Conservation (phyloP, 2,888 invertebrate species). For the Eumacrocentrus americanus region DNA sequence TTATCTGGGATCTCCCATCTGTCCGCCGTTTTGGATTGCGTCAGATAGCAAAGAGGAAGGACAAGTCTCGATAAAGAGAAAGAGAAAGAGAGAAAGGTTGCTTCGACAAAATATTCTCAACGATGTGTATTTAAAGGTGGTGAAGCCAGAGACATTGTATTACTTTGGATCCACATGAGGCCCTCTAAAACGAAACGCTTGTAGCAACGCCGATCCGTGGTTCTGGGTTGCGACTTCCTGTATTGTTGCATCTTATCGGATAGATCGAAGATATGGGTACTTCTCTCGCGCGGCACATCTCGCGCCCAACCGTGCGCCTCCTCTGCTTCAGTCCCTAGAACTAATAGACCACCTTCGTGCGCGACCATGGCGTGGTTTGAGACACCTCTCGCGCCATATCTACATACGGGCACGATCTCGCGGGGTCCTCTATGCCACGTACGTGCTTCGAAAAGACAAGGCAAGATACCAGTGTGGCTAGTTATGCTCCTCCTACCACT, state of each 20-base stretch:
- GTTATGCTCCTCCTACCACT: too few species aligned
- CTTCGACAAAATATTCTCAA: background rate
- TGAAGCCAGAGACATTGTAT: too few species aligned
- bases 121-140: too few species aligned
- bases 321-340: conserved; percentile 37
- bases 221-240: conserved; percentile 49
- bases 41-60: conserved; percentile 6
- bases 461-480: too few species aligned
- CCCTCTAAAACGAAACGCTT: conserved; percentile 49
- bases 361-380: conserved; percentile 45
- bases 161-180: too few species aligned
- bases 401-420: conserved; percentile 53
- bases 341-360: conserved; percentile 58
- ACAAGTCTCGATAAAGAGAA: background rate
- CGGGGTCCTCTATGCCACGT: conserved; percentile 39
- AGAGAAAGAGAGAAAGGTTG: background rate
- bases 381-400: conserved; percentile 48
- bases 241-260: conserved; percentile 57
- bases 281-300: conserved; percentile 38
- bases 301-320: conserved; percentile 28
- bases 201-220: conserved; percentile 39
- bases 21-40: conserved; percentile 29
- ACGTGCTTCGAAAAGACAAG: conserved; percentile 21
- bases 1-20: conserved; percentile 36
- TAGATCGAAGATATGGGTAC: conserved; percentile 55